Conservation (phyloP, 35 echinoderm and acorn worm species). For the Apostichopus californicus region DNA sequence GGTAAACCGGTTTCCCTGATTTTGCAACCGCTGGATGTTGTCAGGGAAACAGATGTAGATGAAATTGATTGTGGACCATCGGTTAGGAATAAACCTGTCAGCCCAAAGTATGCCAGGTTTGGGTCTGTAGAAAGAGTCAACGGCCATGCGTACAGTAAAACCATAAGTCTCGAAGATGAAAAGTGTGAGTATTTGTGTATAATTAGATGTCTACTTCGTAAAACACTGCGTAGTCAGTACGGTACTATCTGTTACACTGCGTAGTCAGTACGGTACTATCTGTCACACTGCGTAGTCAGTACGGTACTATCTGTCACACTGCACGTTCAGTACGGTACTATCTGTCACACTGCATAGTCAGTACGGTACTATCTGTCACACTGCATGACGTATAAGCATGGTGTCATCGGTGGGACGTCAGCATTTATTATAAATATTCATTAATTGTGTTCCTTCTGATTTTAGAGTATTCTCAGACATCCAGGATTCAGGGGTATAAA, state of each 20-base stretch:
- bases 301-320: no score
- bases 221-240: not conserved
- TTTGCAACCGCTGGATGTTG: not conserved
- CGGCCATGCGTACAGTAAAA: constrained; percentile 12
- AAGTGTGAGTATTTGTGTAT: constrained; percentile 25
- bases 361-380: not conserved
- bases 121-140: not conserved
- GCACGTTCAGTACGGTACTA: no score
- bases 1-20: not conserved
- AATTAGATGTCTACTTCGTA: not conserved
- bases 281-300: not conserved
- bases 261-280: not conserved
- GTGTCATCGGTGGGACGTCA: no score
- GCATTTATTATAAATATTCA: no score
- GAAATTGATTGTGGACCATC: not conserved
- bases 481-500: no score
- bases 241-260: not conserved
- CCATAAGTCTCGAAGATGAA: constrained; percentile 36
- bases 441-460: no score
- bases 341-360: no score
- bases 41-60: constrained; percentile 18
- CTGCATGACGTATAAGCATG: not conserved
- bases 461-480: no score
- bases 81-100: constrained; percentile 34
- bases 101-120: constrained; percentile 36